These are phyloP conservation scores for Pseudotriccus pelzelni DNA, from an alignment of 2,797 vertebrate genomes.

Conservation along the genomic window DNA sequence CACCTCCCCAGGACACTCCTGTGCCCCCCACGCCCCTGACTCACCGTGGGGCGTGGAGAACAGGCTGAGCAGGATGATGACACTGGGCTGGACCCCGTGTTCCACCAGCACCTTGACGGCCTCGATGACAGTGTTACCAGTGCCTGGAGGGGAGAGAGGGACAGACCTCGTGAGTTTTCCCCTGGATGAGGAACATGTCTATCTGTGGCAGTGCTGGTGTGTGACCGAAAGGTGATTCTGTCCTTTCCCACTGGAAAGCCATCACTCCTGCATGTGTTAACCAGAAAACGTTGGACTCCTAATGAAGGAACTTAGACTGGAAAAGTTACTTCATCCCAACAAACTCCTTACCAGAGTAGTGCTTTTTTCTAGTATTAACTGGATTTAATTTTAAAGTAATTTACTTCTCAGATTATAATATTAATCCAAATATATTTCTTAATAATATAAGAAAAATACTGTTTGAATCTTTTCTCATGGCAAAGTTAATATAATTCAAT, in stretches of 20 bases:
- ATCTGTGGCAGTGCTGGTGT: neutral
- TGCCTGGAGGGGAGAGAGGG: conserved; percentile 76
- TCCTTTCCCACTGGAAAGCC: neutral
- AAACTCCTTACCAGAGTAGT: neutral
- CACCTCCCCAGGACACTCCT: fast-evolving
- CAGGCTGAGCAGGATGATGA: conserved; percentile 24
- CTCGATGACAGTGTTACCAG: conserved; percentile 77
- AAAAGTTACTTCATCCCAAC: neutral
- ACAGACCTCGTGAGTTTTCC: fast-evolving
- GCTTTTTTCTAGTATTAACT: neutral
- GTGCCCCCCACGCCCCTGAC: neutral
- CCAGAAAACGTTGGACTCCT: neutral
- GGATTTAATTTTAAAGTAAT: neutral
- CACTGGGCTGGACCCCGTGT: neutral
- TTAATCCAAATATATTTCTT: neutral
- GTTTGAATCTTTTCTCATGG: neutral
- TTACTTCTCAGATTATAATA: neutral
- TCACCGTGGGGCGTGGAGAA: conserved; percentile 73
- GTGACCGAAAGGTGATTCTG: neutral
- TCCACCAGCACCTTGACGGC: conserved; percentile 15
- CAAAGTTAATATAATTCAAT: neutral
- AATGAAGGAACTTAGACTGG: neutral
- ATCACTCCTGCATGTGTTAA: neutral
- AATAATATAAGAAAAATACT: neutral
- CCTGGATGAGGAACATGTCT: no score